Evolutionary conservation across 1,140 invertebrate species (phyloP), one percentile per base, ranked within the genome.

Genomic region (Philopotamus ludificatus): DNA sequence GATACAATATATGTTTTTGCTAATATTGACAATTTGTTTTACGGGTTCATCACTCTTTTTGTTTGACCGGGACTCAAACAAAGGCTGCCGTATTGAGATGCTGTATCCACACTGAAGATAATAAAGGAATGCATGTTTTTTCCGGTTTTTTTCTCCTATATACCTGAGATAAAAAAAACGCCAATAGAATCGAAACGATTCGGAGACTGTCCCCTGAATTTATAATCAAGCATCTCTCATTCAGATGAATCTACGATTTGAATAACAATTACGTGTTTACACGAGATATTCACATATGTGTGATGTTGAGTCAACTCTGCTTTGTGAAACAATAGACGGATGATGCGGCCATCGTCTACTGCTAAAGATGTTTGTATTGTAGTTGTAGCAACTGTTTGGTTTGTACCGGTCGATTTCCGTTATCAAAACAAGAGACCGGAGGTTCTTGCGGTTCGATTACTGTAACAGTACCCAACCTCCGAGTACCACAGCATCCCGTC

Each of bases 401-500:
- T n/a, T n/a, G n/a, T n/a, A n/a, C n/a, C n/a, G n/a, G n/a, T 12
- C 18, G 41, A 44, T 44, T 49, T 49, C 45, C 45, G 45, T 49
- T 49, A 49, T 49, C 45, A 21, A 49, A 34, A 26, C 7, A 49
- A 49, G 9, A 7, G 23, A 53, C 50, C 22, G 22, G 22, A 53
- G 50, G 50, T 23, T 21, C 28, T 53, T 53, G 50, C 20, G 50
- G 50, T 53, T 53, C 23, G 20, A 16, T 26, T 9, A n/a, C 44
- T 12, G 50, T 53, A 53, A 53, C 50, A 53, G 50, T 53, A 53
- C 22, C 20, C 50, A 25, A 25, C 50, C 7, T 25, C 22, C 50
- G n/a, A 12, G 20, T 26, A 53, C 50, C 50, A 25, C 50, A 53
- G 50, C 50, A 53, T 53, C 50, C 50, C 23, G 50, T 22, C n/a